Conservation (phyloP, 1,140 invertebrate genomes). For the Linepithema humile region DNA sequence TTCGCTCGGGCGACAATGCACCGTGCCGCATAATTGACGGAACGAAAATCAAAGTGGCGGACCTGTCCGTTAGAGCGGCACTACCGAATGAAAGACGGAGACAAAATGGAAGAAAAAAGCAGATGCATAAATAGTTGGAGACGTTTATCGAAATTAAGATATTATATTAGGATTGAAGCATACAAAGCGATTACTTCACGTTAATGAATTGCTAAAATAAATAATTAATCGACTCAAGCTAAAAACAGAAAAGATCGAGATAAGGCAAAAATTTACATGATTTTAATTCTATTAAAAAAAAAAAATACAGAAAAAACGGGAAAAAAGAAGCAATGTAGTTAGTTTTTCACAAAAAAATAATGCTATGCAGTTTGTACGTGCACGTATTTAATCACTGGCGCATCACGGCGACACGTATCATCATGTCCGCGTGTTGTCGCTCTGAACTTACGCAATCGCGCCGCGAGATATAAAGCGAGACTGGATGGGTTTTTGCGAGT, state of each 20-base stretch:
- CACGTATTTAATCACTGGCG: neutral
- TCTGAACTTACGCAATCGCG: slow-evolving; percentile 19
- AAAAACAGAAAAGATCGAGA: neutral
- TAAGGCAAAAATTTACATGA: neutral
- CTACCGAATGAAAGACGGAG: neutral
- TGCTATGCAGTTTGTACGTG: neutral
- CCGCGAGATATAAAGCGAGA: neutral
- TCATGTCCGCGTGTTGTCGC: too few species aligned
- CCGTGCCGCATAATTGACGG: slow-evolving; percentile 37
- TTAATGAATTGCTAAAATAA: neutral
- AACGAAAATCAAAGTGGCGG: slow-evolving; percentile 11
- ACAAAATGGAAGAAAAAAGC: neutral
- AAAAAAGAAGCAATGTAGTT: neutral
- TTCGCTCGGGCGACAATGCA: slow-evolving; percentile 36
- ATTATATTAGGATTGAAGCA: neutral
- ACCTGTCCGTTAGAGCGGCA: neutral
- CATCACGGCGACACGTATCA: neutral
- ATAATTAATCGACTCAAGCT: neutral
- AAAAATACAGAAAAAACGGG: neutral
- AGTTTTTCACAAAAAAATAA: neutral
- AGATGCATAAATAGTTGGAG: neutral
- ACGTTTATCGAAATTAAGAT: neutral
- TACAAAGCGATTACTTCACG: neutral
- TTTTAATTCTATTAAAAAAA: neutral
- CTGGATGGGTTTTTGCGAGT: slow-evolving; percentile 29